Base-by-base conservation (phyloP, 1,140 invertebrate genomes). In the Pseudomyrmex flavicornis region DNA sequence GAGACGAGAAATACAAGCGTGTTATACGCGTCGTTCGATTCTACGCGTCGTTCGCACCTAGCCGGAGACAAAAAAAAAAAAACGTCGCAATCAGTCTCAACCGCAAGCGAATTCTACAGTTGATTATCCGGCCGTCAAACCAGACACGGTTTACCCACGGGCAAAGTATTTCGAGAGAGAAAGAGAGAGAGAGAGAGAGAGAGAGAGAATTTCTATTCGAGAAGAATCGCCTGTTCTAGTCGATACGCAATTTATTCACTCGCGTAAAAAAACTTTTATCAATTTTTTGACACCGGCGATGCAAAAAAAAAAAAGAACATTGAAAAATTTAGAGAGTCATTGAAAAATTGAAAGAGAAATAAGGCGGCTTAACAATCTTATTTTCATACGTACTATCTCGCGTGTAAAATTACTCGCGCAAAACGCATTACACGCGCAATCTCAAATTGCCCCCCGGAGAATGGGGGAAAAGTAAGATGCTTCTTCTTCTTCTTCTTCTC, bases 31-130 rank as follows among this genome's bases (percentile, higher is more conserved):
- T 44, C 44, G 44, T 72, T 59, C 76, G 68, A 80, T 80, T 72
- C 76, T 59, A n/a, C 76, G 35, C 35, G 46, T 35, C 52, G 65
- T 79, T 79, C 66, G 66, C 76, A 80, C 76, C 66, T 80, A 70
- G 20, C 22, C 22, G 20, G 50, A 35, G 20, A 35, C 35, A 1
- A 35, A 35, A 0, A 26, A 2, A 26, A 26, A 26, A 26, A 56
- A 68, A n/a, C n/a, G n/a, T n/a, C n/a, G n/a, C n/a, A 58, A 72
- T 59, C 46, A 70, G 35, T 79, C 76, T 79, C 17, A 52, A 54
- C 8, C 61, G 56, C 5, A 22, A 7, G 61, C 68, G 62, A 66
- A 54, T 77, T n/a, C 50, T 68, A 66, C 61, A 54, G 62, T 56
- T 54, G 74, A 77, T 77, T 77, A 77, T 56, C 62, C 74, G 68